A percentile compares a stretch with the other conserved stretches of the same genome.
Evolutionary conservation across 2,113 vertebrate genomes (phyloP).

Genomic region (Nycticorax nycticorax): DNA sequence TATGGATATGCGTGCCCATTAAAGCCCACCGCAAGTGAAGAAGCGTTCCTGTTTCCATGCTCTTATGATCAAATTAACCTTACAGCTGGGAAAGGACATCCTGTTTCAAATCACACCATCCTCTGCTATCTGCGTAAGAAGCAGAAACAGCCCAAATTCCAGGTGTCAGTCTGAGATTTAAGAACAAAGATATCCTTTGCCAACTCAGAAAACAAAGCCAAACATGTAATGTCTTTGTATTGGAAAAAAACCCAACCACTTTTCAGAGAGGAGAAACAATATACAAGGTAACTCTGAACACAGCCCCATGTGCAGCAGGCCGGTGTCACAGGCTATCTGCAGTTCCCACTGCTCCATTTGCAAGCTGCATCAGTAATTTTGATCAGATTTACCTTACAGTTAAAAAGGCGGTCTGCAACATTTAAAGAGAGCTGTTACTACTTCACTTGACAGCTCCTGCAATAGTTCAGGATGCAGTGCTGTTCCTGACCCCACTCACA

Average conservation of each 20-base stretch:
- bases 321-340: background rate
- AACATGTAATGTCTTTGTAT: background rate
- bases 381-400: background rate
- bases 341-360: background rate
- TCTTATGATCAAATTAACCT: background rate
- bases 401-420: background rate
- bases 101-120: background rate
- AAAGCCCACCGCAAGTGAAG: background rate
- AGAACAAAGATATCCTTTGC: background rate
- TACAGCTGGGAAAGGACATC: background rate
- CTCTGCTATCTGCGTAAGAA: background rate
- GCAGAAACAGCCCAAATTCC: background rate
- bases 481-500: background rate
- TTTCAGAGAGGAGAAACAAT: background rate
- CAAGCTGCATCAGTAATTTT: background rate
- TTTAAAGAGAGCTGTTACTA: background rate
- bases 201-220: background rate
- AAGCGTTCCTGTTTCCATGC: background rate
- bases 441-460: background rate
- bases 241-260: background rate
- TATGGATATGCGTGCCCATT: background rate
- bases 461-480: background rate
- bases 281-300: background rate
- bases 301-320: background rate
- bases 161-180: background rate